These are phyloP conservation scores for Micronycteris hirsuta DNA, from an alignment of 2,113 vertebrate species.

Conservation along the genomic window DNA sequence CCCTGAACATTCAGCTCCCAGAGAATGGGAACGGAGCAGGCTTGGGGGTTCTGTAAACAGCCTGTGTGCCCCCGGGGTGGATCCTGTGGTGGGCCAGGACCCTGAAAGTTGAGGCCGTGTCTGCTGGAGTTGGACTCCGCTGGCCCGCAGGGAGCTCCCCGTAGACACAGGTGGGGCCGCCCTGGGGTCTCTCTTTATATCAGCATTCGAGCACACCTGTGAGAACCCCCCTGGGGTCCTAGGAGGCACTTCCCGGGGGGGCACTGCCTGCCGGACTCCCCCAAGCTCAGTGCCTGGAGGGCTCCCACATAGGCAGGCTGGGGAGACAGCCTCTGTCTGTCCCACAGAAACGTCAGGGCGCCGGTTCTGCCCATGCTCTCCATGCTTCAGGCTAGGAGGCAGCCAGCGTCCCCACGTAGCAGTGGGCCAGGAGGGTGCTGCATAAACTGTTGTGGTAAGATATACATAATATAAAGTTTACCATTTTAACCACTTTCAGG, in stretches of 20 bases:
- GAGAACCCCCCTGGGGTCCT: background rate
- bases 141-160: background rate
- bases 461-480: too few relatives aligned
- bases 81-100: background rate
- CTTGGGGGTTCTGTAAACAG: background rate
- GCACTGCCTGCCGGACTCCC: background rate
- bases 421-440: background rate
- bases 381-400: background rate
- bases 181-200: background rate
- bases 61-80: background rate
- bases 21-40: background rate
- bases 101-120: background rate
- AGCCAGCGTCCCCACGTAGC: background rate
- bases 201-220: background rate
- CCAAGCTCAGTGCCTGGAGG: background rate
- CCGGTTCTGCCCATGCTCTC: background rate
- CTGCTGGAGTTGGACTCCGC: background rate
- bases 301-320: background rate
- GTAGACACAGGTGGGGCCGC: accelerated
- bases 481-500: too few relatives aligned
- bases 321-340: background rate
- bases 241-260: background rate
- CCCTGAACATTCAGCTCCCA: background rate
- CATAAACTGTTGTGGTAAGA: background rate
- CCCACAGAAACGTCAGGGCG: background rate